phyloP scores from a whole-genome alignment of 1,140 invertebrate genomes.

The Bombus superbus region DNA sequence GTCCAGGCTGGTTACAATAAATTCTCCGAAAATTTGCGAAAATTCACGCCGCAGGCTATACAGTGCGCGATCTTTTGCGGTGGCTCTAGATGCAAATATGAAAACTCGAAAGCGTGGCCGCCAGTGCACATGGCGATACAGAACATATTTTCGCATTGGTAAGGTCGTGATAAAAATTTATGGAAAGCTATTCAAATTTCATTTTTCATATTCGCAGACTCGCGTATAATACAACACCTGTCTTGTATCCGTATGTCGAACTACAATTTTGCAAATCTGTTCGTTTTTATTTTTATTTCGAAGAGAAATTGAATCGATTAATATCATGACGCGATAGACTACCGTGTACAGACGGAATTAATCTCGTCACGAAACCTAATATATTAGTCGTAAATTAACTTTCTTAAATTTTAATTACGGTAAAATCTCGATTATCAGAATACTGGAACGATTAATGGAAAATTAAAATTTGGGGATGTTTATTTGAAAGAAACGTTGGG shows the following conservation, averaged over 20 bases:
- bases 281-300: background rate
- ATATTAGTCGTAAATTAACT: background rate
- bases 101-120: conserved; percentile 87
- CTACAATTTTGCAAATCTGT: background rate
- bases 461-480: background rate
- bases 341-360: background rate
- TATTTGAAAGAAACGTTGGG: background rate
- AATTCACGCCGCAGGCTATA: conserved; percentile 85
- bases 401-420: background rate
- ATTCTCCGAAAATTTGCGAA: conserved; percentile 84
- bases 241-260: background rate
- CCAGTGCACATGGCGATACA: conserved; percentile 88
- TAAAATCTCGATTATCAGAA: background rate
- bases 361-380: background rate
- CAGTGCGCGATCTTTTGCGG: conserved; percentile 93
- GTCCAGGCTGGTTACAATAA: conserved; percentile 82
- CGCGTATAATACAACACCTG: too few species aligned
- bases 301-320: conserved; percentile 12
- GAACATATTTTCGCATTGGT: conserved; percentile 93
- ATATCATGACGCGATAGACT: background rate
- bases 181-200: background rate
- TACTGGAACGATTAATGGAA: background rate
- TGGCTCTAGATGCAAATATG: conserved; percentile 92
- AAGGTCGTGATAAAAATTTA: conserved; percentile 62
- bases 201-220: background rate